phyloP scores from a whole-genome alignment of 2,113 vertebrate species.

The Nymphicus hollandicus region DNA sequence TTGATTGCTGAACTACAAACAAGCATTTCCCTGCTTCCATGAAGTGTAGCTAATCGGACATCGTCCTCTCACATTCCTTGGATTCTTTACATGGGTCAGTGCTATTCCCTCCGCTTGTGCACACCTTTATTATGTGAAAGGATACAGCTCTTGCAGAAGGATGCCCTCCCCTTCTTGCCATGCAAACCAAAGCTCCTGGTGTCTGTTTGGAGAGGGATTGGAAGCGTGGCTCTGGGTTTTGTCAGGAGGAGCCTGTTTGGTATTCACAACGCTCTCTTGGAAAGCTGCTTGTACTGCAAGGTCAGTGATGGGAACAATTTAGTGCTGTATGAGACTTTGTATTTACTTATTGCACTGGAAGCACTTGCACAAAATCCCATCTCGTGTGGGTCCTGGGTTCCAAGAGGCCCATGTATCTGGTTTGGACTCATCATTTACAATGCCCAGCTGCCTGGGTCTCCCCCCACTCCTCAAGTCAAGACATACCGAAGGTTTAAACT shows the following conservation, averaged over 20 bases:
- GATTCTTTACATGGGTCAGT: not conserved
- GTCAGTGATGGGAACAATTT: not conserved
- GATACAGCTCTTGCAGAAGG: not conserved
- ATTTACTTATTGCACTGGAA: not conserved
- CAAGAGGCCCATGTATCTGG: not conserved
- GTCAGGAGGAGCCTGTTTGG: not conserved
- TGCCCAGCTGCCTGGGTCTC: not conserved
- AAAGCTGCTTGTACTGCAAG: not conserved
- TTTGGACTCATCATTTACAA: not conserved
- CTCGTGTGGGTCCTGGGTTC: not conserved
- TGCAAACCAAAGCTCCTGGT: not conserved
- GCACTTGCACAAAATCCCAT: not conserved
- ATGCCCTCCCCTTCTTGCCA: not conserved
- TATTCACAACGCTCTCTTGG: not conserved
- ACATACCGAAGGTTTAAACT: not conserved
- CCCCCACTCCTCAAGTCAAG: not conserved
- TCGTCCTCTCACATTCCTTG: fast-evolving
- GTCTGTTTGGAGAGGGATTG: not conserved
- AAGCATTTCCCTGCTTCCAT: not conserved
- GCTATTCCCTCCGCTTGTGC: not conserved
- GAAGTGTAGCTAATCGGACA: not conserved
- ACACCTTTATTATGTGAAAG: not conserved
- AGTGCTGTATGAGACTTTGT: not conserved
- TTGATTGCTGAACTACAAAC: not conserved
- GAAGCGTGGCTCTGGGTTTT: not conserved